Evolutionary conservation across 2,888 invertebrate genomes (phyloP).

Genomic region (Clitarchus hookeri): DNA sequence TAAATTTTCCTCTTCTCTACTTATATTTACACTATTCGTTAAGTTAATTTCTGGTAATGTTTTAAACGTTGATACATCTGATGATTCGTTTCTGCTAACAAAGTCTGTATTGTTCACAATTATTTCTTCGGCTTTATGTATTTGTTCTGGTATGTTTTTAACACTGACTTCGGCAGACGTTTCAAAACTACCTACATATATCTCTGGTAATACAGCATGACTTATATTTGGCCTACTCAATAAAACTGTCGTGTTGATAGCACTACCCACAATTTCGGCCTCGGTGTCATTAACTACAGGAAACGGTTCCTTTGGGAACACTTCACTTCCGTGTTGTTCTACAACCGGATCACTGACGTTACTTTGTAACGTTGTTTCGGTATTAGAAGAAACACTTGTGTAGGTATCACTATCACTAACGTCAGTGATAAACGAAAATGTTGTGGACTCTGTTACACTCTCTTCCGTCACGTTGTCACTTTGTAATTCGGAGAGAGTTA

Average conservation of each 20-base stretch:
- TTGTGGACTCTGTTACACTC: not conserved
- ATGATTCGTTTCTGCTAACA: not conserved
- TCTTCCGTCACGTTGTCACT: not conserved
- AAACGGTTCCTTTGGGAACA: not conserved
- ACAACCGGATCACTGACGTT: not conserved
- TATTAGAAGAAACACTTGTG: not conserved
- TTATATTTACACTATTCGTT: not conserved
- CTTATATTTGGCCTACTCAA: not conserved
- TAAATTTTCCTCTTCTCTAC: not conserved
- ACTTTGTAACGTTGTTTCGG: not conserved
- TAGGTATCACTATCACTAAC: not conserved
- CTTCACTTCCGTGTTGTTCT: not conserved
- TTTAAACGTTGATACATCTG: not conserved
- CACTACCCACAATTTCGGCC: not conserved
- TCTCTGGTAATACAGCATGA: not conserved
- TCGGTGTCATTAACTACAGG: not conserved
- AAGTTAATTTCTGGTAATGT: not conserved
- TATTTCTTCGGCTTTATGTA: not conserved
- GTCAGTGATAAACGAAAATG: not conserved
- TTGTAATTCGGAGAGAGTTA: not conserved
- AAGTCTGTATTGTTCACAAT: not conserved
- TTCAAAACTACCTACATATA: not conserved
- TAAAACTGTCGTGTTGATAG: not conserved
- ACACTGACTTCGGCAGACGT: conserved; percentile 1
- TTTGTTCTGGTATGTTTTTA: not conserved